Base-by-base conservation (phyloP, 2,797 vertebrate genomes). In the Phyllotis vaccarum region DNA sequence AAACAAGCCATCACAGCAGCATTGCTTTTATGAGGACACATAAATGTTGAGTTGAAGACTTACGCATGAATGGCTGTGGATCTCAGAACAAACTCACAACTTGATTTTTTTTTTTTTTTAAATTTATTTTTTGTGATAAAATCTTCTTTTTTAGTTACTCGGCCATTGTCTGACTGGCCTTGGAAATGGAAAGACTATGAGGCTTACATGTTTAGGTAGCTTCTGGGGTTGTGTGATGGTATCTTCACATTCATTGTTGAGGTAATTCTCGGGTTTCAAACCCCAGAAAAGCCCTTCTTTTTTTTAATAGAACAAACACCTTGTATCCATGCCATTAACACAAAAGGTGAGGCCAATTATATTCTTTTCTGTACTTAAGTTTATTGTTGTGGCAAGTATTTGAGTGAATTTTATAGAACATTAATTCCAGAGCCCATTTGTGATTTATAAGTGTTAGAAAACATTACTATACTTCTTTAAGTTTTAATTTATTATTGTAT, bases 51-150 rank as follows among this genome's bases (percentile, higher is more conserved):
- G 6, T 40, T 54, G 49, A 94, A 52, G 46, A 86, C 27, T 37
- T 75, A 22, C n/a, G 40, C 66, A 49, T 54, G 54, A 78, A 72
- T 52, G 58, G 16, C 54, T 76, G 7, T 54, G 31, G 58, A 24
- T 90, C 9, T 74, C 70, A 40, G 40, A 34, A 91, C n/a, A 82
- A 66, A 34, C 13, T 12, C 86, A 89, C 43, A 83, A 62, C 24
- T 91, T 93, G 54, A 24, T 85, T 52, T 49, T 82, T 75, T 46
- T 93, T 91, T 95, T 68, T 75, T 46, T 93, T 91, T 95, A 62
- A 91, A 37, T 49, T n/a, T n/a, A n/a, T n/a, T n/a, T n/a, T n/a
- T n/a, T 82, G 19, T 93, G n/a, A 5, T 21, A 34, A 93, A 90
- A 94, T 46, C 24, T 89, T 82, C 54, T 17, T 24, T 78, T 82